Evolutionary conservation across 2,888 invertebrate genomes (phyloP).

Genomic region (Drosophila anomalata): DNA sequence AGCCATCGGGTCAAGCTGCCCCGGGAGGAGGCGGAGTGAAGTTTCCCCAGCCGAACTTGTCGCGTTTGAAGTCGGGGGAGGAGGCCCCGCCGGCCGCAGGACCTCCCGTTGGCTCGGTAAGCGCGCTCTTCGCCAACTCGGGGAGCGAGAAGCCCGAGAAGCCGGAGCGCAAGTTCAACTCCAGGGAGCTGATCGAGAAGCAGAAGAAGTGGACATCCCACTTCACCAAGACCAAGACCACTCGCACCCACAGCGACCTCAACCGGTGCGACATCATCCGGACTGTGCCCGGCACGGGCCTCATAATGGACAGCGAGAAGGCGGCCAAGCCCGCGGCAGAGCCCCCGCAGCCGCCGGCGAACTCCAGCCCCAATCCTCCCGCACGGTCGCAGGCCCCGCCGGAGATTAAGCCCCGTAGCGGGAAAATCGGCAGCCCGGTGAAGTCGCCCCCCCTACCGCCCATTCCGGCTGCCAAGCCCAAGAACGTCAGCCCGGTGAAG

Average conservation of each 20-base stretch:
- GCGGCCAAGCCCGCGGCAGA: slow-evolving; percentile 56
- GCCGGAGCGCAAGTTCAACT: slow-evolving; percentile 92
- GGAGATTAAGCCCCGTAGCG: slow-evolving; percentile 83
- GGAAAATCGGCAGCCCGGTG: slow-evolving; percentile 82
- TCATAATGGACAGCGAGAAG: slow-evolving; percentile 83
- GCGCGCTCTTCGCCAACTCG: slow-evolving; percentile 55
- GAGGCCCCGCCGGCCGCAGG: slow-evolving; percentile 7
- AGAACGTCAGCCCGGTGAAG: slow-evolving; percentile 82
- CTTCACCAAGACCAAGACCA: slow-evolving; percentile 91
- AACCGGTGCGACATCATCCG: slow-evolving; percentile 85
- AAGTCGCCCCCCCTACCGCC: slow-evolving; percentile 83
- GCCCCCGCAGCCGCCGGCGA: slow-evolving; percentile 71
- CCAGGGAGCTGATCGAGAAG: slow-evolving; percentile 94
- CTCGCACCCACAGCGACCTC: slow-evolving; percentile 87
- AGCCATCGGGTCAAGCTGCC: slow-evolving; percentile 45
- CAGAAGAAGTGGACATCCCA: slow-evolving; percentile 97
- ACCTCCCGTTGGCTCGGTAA: slow-evolving; percentile 54
- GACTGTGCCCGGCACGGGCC: slow-evolving; percentile 85
- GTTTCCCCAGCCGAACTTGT: slow-evolving; percentile 84
- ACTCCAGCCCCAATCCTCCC: slow-evolving; percentile 77
- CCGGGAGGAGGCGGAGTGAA: slow-evolving; percentile 54
- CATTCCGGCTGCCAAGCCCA: slow-evolving; percentile 83
- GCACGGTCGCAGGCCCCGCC: slow-evolving; percentile 77
- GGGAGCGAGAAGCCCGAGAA: slow-evolving; percentile 89
- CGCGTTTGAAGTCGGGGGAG: slow-evolving; percentile 86